These are phyloP conservation scores for Mesoclemmys tuberculata DNA, from an alignment of 2,113 vertebrate genomes.

Conservation along the genomic window DNA sequence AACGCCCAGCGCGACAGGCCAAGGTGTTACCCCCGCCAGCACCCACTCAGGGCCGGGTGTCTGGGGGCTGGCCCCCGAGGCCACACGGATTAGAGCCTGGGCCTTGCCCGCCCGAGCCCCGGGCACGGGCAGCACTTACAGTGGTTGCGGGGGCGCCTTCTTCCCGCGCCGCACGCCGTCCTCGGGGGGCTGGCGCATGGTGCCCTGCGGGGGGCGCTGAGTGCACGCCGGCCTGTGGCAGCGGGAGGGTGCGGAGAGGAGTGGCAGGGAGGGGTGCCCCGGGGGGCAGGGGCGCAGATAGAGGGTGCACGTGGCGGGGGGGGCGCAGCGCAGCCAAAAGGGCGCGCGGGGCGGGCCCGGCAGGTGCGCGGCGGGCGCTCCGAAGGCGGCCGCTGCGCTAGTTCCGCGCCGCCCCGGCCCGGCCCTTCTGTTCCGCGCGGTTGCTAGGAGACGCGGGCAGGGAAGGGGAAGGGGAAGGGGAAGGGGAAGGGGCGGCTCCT, in stretches of 20 bases:
- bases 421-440: background rate
- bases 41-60: background rate
- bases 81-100: background rate
- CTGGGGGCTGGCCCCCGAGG: background rate
- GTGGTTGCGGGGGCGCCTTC: background rate
- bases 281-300: background rate
- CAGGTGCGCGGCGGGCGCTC: background rate
- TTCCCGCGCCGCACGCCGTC: background rate
- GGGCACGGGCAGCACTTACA: background rate
- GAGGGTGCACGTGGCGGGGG: no score
- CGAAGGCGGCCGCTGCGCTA: no score
- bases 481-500: background rate
- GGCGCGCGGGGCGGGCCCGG: no score
- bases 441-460: background rate
- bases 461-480: no score
- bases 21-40: background rate
- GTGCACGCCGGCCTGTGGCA: background rate
- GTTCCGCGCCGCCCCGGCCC: background rate
- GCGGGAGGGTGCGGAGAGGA: background rate
- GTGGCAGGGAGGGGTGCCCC: accelerated
- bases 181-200: background rate
- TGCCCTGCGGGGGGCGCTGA: background rate
- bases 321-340: background rate
- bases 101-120: background rate
- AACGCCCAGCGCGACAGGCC: background rate